Conservation (phyloP, 2,113 vertebrate genomes). For the Montifringilla adamsi region DNA sequence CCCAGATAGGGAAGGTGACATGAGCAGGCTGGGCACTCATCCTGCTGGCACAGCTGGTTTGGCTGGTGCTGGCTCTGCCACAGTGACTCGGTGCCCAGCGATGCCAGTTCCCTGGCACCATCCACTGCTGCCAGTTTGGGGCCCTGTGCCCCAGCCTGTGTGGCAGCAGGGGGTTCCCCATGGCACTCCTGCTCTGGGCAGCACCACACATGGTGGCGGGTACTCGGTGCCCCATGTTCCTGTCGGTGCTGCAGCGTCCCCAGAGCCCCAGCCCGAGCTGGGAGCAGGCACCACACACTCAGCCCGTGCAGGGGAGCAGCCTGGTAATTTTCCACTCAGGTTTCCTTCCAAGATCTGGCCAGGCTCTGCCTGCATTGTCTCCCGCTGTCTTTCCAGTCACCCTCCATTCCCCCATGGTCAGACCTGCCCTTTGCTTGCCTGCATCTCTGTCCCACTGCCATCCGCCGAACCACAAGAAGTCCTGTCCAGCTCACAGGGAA, state of each 20-base stretch:
- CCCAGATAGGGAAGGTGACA: background rate
- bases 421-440: background rate
- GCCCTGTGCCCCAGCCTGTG: background rate
- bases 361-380: background rate
- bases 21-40: background rate
- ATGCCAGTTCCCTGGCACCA: background rate
- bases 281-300: background rate
- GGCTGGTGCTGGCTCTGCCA: background rate
- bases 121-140: background rate
- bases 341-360: conserved; percentile 29
- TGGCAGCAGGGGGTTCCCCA: background rate
- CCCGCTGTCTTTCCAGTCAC: background rate
- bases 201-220: background rate
- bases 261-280: background rate
- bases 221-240: background rate
- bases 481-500: background rate
- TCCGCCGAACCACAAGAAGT: fast-evolving
- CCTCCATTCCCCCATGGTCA: background rate
- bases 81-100: background rate
- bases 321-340: conserved; percentile 61
- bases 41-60: background rate
- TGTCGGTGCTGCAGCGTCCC: background rate
- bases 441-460: fast-evolving
- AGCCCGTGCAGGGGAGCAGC: background rate
- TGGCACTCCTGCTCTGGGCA: background rate